Base-by-base conservation (phyloP, 2,797 vertebrate species). In the Acrocephalus scirpaceus region DNA sequence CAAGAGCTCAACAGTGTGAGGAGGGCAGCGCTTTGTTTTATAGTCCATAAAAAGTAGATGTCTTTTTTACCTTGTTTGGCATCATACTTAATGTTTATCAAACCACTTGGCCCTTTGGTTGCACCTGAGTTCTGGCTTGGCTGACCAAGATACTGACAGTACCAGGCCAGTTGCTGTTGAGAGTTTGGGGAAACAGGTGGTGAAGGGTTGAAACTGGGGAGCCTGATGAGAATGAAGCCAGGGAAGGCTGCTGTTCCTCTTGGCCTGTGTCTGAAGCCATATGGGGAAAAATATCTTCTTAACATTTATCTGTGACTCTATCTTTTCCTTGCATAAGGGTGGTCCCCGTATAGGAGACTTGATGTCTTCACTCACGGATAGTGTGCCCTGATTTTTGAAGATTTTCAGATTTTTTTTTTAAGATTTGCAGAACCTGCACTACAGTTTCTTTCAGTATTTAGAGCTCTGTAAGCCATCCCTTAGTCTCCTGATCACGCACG, bases 401-500 rank as follows among this genome's bases (percentile, higher is more conserved):
- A 7, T 69, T 72, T 76, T 76, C 26, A 9, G 11, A 38, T 38
- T 38, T 38, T 38, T 36, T 36, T 45, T 54, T 21, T 36, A 11
- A 29, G 47, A 7, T 69, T 72, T 76, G 73, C 26, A 9, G 10
- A 38, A 14, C 15, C n/a, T 65, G 16, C 18, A 0, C 13, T 48
- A 0, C 7, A 47, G 40, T 30, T 79, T 23, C 44, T 65, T 40
- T 50, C 29, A 12, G 11, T 42, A 3, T 44, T 86, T 34, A 32
- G 2, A 11, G 29, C 25, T 69, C 27, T 18, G n/a, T 47, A 7
- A 10, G 13, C 56, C 34, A 14, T 29, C 21, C 0, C 0, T 21
- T 34, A 26, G 21, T 22, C 54, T 70, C 38, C n/a, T 26, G 9
- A 25, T 60, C 22, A 14, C 0, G 4, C 10, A 0, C 0, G 0